These are phyloP conservation scores for Sesia bembeciformis DNA, from an alignment of 2,888 invertebrate species.

Conservation along the genomic window DNA sequence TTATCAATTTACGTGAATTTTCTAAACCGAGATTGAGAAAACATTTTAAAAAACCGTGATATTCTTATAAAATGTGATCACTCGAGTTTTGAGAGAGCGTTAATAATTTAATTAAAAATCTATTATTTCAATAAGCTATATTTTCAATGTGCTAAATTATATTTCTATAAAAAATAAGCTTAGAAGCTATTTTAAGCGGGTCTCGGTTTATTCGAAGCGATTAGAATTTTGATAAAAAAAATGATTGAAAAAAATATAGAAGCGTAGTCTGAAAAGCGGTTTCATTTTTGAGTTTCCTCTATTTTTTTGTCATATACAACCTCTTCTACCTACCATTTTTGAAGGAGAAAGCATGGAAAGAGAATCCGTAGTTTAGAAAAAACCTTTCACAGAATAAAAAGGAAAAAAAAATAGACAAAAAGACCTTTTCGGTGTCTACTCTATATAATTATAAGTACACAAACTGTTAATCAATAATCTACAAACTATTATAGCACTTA, in stretches of 20 bases:
- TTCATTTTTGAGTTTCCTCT: constrained; percentile 17
- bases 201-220: neutral
- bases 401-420: constrained; percentile 12
- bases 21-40: no score
- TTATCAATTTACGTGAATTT: neutral
- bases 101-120: constrained; percentile 9
- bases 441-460: neutral
- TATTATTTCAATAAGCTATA: constrained; percentile 7
- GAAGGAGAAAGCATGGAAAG: constrained; percentile 73
- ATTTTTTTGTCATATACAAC: constrained; percentile 65
- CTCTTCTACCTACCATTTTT: constrained; percentile 73
- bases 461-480: neutral
- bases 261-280: constrained; percentile 7
- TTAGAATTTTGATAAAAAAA: neutral
- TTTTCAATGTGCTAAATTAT: neutral
- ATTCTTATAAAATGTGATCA: constrained; percentile 4
- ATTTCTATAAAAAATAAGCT: constrained; percentile 4
- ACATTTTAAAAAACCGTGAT: neutral
- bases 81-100: constrained; percentile 21
- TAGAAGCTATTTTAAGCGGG: constrained; percentile 7
- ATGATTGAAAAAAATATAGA: constrained; percentile 2
- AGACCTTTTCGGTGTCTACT: constrained; percentile 17
- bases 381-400: constrained; percentile 19
- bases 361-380: constrained; percentile 64
- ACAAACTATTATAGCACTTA: neutral